These are phyloP conservation scores for Apodemia arnacis DNA, from an alignment of 2,888 invertebrate genomes.

Conservation along the genomic window DNA sequence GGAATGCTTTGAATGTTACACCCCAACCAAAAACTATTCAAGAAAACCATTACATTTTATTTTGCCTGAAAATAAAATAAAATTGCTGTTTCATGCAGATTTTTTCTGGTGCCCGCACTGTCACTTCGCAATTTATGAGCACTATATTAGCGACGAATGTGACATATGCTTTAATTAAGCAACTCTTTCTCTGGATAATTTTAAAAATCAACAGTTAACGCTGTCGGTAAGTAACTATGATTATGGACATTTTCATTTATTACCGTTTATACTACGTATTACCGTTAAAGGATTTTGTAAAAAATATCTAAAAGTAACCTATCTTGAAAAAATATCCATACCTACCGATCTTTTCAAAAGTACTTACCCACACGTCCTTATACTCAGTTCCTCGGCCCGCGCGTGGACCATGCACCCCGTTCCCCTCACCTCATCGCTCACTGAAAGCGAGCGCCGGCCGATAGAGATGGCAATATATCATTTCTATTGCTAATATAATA, in stretches of 20 bases:
- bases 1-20: too few species aligned
- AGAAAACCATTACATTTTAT: slow-evolving; percentile 10
- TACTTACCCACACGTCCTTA: not conserved
- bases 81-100: not conserved
- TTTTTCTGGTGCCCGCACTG: not conserved
- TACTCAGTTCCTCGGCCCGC: not conserved
- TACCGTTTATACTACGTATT: not conserved
- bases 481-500: not conserved
- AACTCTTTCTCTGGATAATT: not conserved
- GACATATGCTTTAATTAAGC: not conserved
- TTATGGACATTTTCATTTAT: not conserved
- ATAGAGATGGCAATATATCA: not conserved
- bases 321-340: not conserved
- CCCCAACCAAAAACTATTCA: not conserved
- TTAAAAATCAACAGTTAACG: too few species aligned
- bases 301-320: not conserved
- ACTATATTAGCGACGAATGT: not conserved
- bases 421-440: not conserved
- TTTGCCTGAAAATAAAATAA: not conserved
- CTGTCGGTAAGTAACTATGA: not conserved
- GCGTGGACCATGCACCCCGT: not conserved
- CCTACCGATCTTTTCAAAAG: not conserved
- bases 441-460: not conserved
- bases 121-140: not conserved
- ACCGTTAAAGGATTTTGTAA: not conserved